Percentiles rank a stretch among this genome's conserved stretches.
Evolutionary conservation across 2,888 invertebrate species (phyloP).

Genomic region (Entomobrya proxima): DNA sequence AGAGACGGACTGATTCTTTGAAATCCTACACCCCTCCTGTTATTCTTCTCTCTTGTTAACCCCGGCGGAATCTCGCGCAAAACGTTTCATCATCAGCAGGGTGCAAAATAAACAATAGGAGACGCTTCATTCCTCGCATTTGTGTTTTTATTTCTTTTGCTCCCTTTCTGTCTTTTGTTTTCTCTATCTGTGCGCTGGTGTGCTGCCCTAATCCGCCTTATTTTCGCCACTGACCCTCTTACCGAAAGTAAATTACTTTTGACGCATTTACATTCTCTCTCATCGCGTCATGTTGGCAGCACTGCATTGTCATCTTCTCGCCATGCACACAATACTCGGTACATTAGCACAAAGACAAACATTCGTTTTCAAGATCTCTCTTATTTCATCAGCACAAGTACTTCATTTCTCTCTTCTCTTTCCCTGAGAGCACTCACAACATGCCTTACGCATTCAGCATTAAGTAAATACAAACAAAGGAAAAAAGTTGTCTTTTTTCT

Average conservation of each 20-base stretch:
- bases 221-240: conserved; percentile 48
- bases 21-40: background rate
- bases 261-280: conserved; percentile 17
- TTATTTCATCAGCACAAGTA: background rate
- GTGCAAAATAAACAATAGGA: conserved; percentile 45
- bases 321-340: background rate
- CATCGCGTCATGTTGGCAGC: conserved; percentile 5
- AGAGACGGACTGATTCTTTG: background rate
- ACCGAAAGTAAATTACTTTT: conserved; percentile 47
- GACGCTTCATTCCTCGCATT: background rate
- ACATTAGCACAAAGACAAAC: conserved; percentile 45
- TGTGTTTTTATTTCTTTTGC: background rate
- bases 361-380: background rate
- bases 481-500: conserved; percentile 46
- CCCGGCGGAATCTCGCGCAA: conserved; percentile 11
- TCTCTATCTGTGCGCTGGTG: background rate
- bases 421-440: conserved; percentile 31
- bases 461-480: conserved; percentile 60
- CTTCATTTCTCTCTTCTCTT: background rate
- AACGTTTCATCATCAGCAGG: conserved; percentile 9
- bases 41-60: background rate
- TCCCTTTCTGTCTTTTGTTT: background rate
- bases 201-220: background rate
- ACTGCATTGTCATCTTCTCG: conserved; percentile 23
- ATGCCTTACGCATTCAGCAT: conserved; percentile 52